phyloP scores from a whole-genome alignment of 1,140 invertebrate genomes.

The Bradysia coprophila region DNA sequence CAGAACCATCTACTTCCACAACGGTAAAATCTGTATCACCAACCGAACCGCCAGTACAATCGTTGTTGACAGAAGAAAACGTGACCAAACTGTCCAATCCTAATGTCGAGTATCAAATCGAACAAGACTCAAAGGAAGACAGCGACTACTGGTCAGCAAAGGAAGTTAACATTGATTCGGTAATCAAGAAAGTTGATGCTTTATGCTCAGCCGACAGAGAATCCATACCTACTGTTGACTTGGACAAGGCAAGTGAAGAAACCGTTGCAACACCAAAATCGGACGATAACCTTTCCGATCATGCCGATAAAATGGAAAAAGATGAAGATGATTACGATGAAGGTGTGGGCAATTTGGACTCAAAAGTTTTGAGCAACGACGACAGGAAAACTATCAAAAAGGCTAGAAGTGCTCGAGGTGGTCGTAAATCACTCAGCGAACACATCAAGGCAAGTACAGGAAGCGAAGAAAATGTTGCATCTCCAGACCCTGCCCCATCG shows the following conservation, averaged over 20 bases:
- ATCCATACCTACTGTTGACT: conserved; percentile 10
- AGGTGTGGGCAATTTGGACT: not conserved
- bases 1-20: conserved; percentile 6
- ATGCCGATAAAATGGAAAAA: conserved; percentile 16
- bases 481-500: not conserved
- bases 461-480: conserved; percentile 8
- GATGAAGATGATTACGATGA: not conserved
- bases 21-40: conserved; percentile 5
- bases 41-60: conserved; percentile 18
- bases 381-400: not conserved
- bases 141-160: conserved; percentile 58
- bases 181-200: conserved; percentile 57
- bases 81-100: conserved; percentile 16
- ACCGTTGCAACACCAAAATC: not conserved
- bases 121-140: conserved; percentile 35
- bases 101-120: not conserved
- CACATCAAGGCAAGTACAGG: conserved; percentile 4
- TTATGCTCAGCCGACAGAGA: conserved; percentile 26
- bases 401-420: conserved; percentile 11
- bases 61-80: conserved; percentile 19
- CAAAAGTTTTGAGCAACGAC: not conserved
- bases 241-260: conserved; percentile 24
- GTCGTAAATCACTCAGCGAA: conserved; percentile 12
- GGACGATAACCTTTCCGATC: no score
- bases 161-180: conserved; percentile 57